Evolutionary conservation across 92 coral and sea anemone species (phyloP).

Genomic region (Isaurus tuberculatus): DNA sequence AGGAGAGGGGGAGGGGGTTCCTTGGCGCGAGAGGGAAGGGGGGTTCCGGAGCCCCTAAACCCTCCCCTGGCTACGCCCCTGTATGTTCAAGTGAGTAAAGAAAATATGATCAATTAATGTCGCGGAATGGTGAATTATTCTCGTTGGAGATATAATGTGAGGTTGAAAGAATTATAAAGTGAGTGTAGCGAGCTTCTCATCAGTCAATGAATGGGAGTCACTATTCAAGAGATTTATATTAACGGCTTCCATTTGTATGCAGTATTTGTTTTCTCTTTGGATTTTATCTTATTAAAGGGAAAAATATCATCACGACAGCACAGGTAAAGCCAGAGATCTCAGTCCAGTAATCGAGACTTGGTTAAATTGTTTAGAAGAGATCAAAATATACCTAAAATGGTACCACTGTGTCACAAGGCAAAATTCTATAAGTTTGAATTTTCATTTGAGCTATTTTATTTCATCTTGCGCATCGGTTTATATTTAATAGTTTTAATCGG

Average conservation of each 20-base stretch:
- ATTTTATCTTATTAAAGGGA: conserved; percentile 13
- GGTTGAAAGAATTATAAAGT: conserved; percentile 56
- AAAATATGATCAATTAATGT: conserved; percentile 62
- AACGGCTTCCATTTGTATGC: conserved; percentile 53
- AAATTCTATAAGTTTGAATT: no score
- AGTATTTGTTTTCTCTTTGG: conserved; percentile 43
- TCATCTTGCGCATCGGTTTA: no score
- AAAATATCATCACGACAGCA: neutral
- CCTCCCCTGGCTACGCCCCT: no score
- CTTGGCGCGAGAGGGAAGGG: no score
- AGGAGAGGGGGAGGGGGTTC: no score
- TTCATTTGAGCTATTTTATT: no score
- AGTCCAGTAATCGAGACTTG: conserved; percentile 5
- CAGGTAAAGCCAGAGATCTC: conserved; percentile 21
- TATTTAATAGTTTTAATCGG: no score
- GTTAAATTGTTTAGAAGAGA: conserved; percentile 6
- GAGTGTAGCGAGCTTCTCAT: conserved; percentile 58
- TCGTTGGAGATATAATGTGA: conserved; percentile 55
- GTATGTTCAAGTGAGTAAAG: conserved; percentile 60
- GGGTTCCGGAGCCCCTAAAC: no score
- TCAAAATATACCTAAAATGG: conserved; percentile 10
- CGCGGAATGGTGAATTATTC: conserved; percentile 45
- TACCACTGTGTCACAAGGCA: conserved; percentile 33
- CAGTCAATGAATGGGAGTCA: conserved; percentile 64
- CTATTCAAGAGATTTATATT: conserved; percentile 56